Evolutionary conservation across 2,113 vertebrate species (phyloP).

Genomic region (Eira barbara): DNA sequence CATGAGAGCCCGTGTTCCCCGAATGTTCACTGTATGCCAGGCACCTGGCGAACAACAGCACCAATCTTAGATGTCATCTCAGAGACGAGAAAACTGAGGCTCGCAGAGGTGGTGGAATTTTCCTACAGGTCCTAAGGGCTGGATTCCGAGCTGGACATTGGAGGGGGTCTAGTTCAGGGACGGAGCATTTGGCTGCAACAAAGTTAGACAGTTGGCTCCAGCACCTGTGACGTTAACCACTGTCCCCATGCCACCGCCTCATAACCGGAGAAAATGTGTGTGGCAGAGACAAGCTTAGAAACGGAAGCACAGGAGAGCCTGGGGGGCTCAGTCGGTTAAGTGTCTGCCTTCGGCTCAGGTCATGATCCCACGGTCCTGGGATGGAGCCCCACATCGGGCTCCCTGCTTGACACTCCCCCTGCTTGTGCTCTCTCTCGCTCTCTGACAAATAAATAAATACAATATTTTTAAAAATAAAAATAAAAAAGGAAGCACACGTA

Average conservation of each 20-base stretch:
- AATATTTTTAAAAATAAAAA: neutral
- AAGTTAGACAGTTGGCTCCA: neutral
- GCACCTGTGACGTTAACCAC: neutral
- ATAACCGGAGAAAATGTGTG: neutral
- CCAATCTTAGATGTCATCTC: neutral
- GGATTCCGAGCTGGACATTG: neutral
- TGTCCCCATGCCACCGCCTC: neutral
- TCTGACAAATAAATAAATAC: neutral
- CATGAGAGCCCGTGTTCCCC: neutral
- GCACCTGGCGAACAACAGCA: neutral
- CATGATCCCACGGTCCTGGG: neutral
- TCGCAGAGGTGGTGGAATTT: neutral
- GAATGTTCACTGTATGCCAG: neutral
- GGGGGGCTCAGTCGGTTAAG: neutral
- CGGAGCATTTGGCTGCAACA: neutral
- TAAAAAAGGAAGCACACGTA: neutral
- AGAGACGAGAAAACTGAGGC: neutral
- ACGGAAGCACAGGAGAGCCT: neutral
- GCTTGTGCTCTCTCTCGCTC: neutral
- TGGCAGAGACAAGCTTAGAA: neutral
- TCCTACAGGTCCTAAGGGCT: neutral
- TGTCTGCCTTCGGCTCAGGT: neutral
- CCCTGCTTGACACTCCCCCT: neutral
- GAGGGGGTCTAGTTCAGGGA: neutral
- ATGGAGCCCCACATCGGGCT: neutral